These are phyloP conservation scores for Denticeps clupeoides DNA, from an alignment of 2,797 vertebrate genomes.

Conservation along the genomic window DNA sequence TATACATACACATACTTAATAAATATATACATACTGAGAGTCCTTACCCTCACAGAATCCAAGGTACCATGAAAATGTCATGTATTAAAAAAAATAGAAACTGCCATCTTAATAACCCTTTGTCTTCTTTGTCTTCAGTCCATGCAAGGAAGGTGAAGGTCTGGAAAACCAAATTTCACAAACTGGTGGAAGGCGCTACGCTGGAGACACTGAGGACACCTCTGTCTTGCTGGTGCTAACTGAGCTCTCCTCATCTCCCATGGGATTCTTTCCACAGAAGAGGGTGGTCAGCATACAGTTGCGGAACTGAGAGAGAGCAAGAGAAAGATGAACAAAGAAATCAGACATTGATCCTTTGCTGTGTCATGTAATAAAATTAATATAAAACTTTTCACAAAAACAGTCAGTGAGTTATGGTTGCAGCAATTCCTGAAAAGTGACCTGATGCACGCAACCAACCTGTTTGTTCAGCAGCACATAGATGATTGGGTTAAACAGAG, in stretches of 20 bases:
- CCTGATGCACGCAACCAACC: conserved; percentile 31
- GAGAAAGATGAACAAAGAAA: too few relatives aligned
- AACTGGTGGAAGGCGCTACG: too few relatives aligned
- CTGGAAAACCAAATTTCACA: too few relatives aligned
- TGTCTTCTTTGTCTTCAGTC: too few relatives aligned
- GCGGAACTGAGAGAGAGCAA: too few relatives aligned
- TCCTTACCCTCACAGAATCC: too few relatives aligned
- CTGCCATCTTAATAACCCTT: too few relatives aligned
- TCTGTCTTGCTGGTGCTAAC: conserved; percentile 68
- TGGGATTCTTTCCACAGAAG: conserved; percentile 64
- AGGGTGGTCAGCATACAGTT: conserved; percentile 67
- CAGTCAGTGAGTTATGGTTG: not conserved
- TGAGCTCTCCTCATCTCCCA: conserved; percentile 64
- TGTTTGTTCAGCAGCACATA: conserved; percentile 53
- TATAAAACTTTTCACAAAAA: not conserved
- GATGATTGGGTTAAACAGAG: conserved; percentile 58
- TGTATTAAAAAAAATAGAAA: too few relatives aligned
- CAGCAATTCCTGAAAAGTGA: not conserved
- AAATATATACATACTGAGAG: too few relatives aligned
- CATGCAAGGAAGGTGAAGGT: too few relatives aligned
- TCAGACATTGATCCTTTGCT: not conserved
- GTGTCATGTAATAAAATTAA: not conserved
- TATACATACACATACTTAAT: too few relatives aligned
- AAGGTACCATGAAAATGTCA: too few relatives aligned
- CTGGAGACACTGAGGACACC: conserved; percentile 58